These are phyloP conservation scores for Rhysida immarginata DNA, from an alignment of 1,140 invertebrate genomes.

Conservation along the genomic window DNA sequence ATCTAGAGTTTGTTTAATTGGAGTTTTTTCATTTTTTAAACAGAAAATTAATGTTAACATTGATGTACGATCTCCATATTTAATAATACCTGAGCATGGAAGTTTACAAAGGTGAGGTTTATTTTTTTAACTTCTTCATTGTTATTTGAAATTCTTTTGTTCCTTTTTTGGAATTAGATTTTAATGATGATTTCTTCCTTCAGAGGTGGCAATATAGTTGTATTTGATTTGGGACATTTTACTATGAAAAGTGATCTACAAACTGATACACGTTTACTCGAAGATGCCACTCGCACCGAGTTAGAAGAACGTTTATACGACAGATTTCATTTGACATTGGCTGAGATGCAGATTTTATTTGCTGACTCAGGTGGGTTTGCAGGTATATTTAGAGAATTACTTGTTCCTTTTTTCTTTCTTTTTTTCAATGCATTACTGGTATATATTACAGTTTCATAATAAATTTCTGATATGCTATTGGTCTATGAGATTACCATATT, in stretches of 20 bases:
- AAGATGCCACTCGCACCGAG: conserved; percentile 66
- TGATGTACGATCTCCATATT: conserved; percentile 58
- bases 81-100: conserved; percentile 60
- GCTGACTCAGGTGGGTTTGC: conserved; percentile 34
- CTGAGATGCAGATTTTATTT: conserved; percentile 44
- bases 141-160: no score
- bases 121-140: no score
- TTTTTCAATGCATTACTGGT: neutral
- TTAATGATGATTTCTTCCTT: conserved; percentile 18
- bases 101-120: conserved; percentile 48
- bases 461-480: no score
- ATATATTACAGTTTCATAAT: no score
- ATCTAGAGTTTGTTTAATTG: neutral
- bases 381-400: no score
- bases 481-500: no score
- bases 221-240: conserved; percentile 55
- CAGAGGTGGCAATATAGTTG: conserved; percentile 52
- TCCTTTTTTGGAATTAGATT: no score
- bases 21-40: neutral
- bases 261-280: conserved; percentile 41
- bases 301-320: conserved; percentile 65
- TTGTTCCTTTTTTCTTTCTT: neutral
- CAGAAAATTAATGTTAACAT: conserved; percentile 46
- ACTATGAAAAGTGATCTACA: conserved; percentile 57
- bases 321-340: conserved; percentile 50